Base-by-base conservation (phyloP, 2,113 vertebrate genomes). In the Ploceus nigricollis region DNA sequence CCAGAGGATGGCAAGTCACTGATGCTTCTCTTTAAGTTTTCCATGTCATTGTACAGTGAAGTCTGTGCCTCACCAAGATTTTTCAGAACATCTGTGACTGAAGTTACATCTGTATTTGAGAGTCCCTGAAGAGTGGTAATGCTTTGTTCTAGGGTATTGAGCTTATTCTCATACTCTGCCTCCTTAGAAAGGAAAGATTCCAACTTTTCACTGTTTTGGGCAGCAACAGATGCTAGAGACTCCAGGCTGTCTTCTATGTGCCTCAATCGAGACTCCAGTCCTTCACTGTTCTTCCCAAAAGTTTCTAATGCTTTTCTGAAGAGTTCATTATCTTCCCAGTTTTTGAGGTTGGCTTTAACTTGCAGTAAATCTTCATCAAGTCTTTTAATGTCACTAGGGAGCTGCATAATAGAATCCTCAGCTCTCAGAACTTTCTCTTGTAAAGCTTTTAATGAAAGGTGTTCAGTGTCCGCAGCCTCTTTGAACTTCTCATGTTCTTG, bases 401-500 rank as follows among this genome's bases (percentile, higher is more conserved):
- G 76, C 45, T 44, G 94, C 77, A 97, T 87, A 56, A 98, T 84
- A 10, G 85, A 94, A 33, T 96, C 91, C 95, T 99, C 98, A 0
- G 98, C 89, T 48, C 51, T 92, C 21, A 98, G 94, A 48, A 99
- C 81, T 30, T 98, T 97, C 94, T 98, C 92, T 33, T 94, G 98
- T 68, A 99, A 98, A 56, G 93, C 95, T n/a, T 98, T 98, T 22
- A 98, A 70, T 11, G 98, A 98, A 58, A 98, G 98, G 28, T 98
- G 98, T 84, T 98, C 98, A 0, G 91, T 90, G 45, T 97, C 96
- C 0, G 98, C 96, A 13, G 97, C 96, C 56, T 98, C 97, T 96
- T 99, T 98, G 93, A 99, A 98, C 11, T 97, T 96, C 77, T 98
- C 97, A 10, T 99, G 98, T 88, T 99, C 98, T 93, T 98, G 96